Conservation (phyloP, 2,113 vertebrate species). For the Callionymus lyra region DNA sequence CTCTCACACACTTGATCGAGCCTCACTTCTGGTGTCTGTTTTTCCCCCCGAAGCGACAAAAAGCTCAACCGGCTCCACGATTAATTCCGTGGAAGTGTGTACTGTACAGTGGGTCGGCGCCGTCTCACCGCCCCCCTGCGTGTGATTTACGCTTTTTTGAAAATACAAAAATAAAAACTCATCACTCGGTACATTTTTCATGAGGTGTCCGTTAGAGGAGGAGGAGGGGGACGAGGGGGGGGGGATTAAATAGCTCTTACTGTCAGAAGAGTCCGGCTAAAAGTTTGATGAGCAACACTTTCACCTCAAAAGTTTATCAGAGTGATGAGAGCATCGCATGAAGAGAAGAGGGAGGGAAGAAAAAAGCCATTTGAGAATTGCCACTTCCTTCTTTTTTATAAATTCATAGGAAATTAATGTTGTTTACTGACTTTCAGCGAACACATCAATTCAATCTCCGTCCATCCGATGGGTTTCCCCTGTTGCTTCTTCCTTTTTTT, state of each 20-base stretch:
- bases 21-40: slow-evolving; percentile 41
- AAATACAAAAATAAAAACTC: slow-evolving; percentile 1
- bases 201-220: slow-evolving; percentile 10
- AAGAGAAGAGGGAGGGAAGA: too few relatives aligned
- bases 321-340: slow-evolving; percentile 21
- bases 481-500: slow-evolving; percentile 29
- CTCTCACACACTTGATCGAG: slow-evolving; percentile 49
- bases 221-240: too few relatives aligned
- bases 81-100: slow-evolving; percentile 44
- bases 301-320: slow-evolving; percentile 29
- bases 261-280: slow-evolving; percentile 28
- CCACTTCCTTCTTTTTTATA: slow-evolving; percentile 39
- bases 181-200: slow-evolving; percentile 19
- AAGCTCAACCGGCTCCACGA: slow-evolving; percentile 51
- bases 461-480: slow-evolving; percentile 53
- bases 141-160: slow-evolving; percentile 1
- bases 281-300: slow-evolving; percentile 37
- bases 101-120: slow-evolving; percentile 16
- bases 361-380: slow-evolving; percentile 38
- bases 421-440: slow-evolving; percentile 62
- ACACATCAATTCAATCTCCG: slow-evolving; percentile 53
- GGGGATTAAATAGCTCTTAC: too few relatives aligned
- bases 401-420: slow-evolving; percentile 62
- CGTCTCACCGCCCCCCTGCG: slow-evolving; percentile 9
- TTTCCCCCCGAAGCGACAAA: slow-evolving; percentile 62